Percentiles rank a stretch among this genome's conserved stretches.
Conservation (phyloP, 2,113 vertebrate species). For the Trogon melanurus region DNA sequence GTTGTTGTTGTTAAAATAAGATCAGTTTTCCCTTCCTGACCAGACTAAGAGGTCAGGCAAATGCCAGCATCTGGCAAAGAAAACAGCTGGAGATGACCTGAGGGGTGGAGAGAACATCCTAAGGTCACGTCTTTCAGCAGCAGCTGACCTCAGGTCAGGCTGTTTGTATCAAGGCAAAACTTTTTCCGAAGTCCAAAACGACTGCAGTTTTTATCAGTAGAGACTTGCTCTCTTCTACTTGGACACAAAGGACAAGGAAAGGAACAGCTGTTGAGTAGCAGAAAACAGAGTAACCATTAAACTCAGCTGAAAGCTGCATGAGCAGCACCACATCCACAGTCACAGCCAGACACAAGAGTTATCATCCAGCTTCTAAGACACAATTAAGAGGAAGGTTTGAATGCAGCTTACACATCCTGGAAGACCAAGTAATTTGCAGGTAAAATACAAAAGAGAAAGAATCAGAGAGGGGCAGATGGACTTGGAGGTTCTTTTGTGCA, state of each 20-base stretch:
- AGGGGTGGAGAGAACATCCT: not conserved
- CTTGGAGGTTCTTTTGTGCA: not conserved
- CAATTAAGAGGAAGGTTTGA: not conserved
- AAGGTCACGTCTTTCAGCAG: constrained; percentile 15
- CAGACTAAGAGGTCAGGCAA: not conserved
- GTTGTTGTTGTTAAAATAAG: not conserved
- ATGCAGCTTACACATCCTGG: not conserved
- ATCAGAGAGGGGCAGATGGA: not conserved
- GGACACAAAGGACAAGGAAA: not conserved
- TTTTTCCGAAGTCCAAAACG: not conserved
- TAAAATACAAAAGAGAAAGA: not conserved
- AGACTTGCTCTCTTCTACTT: not conserved
- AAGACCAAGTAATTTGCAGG: not conserved
- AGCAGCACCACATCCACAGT: not conserved
- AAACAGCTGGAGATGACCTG: not conserved
- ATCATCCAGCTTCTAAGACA: not conserved
- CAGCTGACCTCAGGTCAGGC: not conserved
- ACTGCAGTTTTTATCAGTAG: not conserved
- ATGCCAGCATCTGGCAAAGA: not conserved
- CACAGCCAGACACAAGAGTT: not conserved
- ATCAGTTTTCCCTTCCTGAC: not conserved
- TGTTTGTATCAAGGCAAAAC: not conserved
- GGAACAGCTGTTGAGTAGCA: not conserved
- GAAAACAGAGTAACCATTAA: not conserved
- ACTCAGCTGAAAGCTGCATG: rapidly evolving